Percentiles rank a stretch among this genome's conserved stretches.
These are phyloP conservation scores for Apodemia hepburni DNA, from an alignment of 2,888 invertebrate species.

Conservation along the genomic window DNA sequence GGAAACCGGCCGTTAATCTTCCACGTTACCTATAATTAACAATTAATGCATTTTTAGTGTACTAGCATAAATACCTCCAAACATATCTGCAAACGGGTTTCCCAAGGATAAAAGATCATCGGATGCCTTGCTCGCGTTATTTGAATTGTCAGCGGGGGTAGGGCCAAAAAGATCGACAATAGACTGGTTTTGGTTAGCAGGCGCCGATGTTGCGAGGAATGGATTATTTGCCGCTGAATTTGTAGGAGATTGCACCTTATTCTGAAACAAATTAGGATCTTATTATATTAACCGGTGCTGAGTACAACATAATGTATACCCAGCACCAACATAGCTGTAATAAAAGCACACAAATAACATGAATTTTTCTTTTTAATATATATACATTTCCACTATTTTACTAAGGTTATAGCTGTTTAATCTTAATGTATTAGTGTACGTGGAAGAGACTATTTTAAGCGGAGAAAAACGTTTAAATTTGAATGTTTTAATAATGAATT, in stretches of 20 bases:
- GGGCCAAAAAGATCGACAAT: slow-evolving; percentile 91
- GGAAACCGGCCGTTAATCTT: too few species aligned
- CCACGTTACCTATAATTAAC: too few species aligned
- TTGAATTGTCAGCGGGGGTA: slow-evolving; percentile 60
- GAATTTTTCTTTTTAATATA: background rate
- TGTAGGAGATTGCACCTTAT: slow-evolving; percentile 89
- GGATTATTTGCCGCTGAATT: slow-evolving; percentile 89
- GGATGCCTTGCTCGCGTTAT: slow-evolving; percentile 79
- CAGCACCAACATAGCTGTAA: background rate
- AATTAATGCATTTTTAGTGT: too few species aligned
- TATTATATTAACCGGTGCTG: background rate
- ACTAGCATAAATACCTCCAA: slow-evolving; percentile 69
- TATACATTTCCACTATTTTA: too few species aligned
- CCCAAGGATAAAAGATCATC: slow-evolving; percentile 94
- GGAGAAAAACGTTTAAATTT: too few species aligned
- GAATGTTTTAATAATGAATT: too few species aligned
- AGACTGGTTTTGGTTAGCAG: slow-evolving; percentile 51
- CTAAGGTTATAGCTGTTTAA: too few species aligned
- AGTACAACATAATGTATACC: background rate
- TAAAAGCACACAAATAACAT: background rate
- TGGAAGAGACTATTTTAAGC: too few species aligned
- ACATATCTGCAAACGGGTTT: slow-evolving; percentile 95
- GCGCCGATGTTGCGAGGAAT: slow-evolving; percentile 87
- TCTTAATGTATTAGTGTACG: too few species aligned
- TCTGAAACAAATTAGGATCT: slow-evolving; percentile 44